Percentiles rank a stretch among this genome's conserved stretches.
These are phyloP conservation scores for Cacatua alba DNA, from an alignment of 2,113 vertebrate species.

Conservation along the genomic window DNA sequence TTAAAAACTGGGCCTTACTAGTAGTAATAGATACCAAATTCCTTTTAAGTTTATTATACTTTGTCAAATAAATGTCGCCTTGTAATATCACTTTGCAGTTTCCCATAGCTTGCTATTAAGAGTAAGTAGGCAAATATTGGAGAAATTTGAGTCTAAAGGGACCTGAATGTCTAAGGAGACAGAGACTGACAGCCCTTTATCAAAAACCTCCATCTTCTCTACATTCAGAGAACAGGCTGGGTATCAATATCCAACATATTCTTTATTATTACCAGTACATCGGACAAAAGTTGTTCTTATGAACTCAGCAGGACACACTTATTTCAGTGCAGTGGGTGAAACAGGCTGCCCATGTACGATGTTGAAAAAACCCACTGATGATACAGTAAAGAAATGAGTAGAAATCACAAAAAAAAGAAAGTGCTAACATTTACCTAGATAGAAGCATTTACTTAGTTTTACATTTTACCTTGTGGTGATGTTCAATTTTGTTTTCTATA, in stretches of 20 bases:
- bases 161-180: not conserved
- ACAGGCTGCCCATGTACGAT: not conserved
- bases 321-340: not conserved
- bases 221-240: not conserved
- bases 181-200: not conserved
- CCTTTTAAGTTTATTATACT: not conserved
- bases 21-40: not conserved
- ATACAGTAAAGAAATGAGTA: not conserved
- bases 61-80: not conserved
- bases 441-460: not conserved
- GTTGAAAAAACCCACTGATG: not conserved
- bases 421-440: not conserved
- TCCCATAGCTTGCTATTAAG: not conserved
- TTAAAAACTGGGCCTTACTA: not conserved
- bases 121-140: not conserved
- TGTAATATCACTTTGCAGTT: not conserved
- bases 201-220: not conserved
- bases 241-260: not conserved
- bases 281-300: not conserved
- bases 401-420: not conserved
- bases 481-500: not conserved
- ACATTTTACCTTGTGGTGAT: not conserved
- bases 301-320: not conserved
- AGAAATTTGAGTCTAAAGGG: not conserved
- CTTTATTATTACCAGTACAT: not conserved